Evolutionary conservation across 2,797 vertebrate genomes (phyloP).

Genomic region (Arctocebus calabarensis): DNA sequence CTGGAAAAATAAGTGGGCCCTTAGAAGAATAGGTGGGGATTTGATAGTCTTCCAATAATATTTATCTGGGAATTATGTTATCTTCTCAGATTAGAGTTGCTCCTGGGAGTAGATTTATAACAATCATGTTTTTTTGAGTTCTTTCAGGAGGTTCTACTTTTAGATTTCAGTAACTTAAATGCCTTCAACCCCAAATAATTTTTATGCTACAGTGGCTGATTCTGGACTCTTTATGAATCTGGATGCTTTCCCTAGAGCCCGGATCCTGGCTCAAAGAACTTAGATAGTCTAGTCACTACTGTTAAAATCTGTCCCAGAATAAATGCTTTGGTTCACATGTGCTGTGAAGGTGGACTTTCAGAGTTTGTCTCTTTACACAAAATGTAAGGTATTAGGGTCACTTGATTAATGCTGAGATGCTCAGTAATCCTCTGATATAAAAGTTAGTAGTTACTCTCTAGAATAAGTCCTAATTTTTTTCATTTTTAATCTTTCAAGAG

Average conservation of each 20-base stretch:
- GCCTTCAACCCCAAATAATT: not conserved
- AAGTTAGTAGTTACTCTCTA: not conserved
- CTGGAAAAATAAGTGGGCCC: not conserved
- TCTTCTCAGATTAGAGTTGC: not conserved
- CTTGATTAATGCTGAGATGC: not conserved
- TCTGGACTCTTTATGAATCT: not conserved
- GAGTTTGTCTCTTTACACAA: not conserved
- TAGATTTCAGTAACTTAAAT: not conserved
- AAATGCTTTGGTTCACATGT: not conserved
- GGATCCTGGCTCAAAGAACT: not conserved
- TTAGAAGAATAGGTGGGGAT: not conserved
- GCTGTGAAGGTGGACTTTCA: not conserved
- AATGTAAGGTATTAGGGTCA: not conserved
- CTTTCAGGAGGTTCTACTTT: not conserved
- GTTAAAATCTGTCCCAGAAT: not conserved
- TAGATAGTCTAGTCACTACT: not conserved
- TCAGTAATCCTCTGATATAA: not conserved
- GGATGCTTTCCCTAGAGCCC: not conserved
- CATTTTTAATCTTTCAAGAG: conserved; percentile 86
- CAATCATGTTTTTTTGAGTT: not conserved
- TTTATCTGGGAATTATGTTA: not conserved
- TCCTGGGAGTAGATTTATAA: not conserved
- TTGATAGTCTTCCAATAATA: not conserved
- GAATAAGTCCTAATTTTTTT: not conserved
- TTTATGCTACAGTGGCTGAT: not conserved